Percentiles rank a stretch among this genome's conserved stretches.
Evolutionary conservation across 2,888 invertebrate species (phyloP).

Genomic region (Metellina segmentata): DNA sequence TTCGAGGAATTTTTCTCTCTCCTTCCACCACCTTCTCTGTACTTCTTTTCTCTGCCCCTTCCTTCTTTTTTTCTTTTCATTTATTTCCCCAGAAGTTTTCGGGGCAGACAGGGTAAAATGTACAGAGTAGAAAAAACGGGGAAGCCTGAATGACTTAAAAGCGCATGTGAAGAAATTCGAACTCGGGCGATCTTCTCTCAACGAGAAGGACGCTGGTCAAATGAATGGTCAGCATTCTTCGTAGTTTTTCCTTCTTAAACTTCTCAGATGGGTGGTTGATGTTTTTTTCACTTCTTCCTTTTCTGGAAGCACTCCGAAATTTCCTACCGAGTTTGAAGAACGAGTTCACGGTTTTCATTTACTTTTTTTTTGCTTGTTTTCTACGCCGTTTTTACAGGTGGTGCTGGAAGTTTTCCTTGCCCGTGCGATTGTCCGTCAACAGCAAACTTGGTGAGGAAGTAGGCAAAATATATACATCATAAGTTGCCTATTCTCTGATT

Average conservation of each 20-base stretch:
- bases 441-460: not conserved
- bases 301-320: constrained; percentile 14
- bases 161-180: constrained; percentile 55
- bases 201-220: constrained; percentile 30
- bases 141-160: constrained; percentile 44
- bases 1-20: constrained; percentile 36
- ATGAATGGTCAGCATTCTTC: constrained; percentile 29
- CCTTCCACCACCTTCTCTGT: constrained; percentile 5
- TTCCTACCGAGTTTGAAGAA: constrained; percentile 27
- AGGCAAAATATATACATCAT: not conserved
- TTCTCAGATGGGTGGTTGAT: not conserved
- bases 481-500: too few species aligned
- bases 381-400: not conserved
- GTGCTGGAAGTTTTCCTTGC: not conserved
- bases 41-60: not conserved
- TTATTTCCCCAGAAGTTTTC: constrained; percentile 28
- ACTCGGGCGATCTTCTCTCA: constrained; percentile 17
- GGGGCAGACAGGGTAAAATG: not conserved
- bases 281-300: constrained; percentile 1
- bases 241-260: not conserved
- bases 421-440: not conserved
- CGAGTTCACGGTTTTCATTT: constrained; percentile 34
- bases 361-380: constrained; percentile 8
- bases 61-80: constrained; percentile 20
- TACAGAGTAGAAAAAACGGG: not conserved